These are phyloP conservation scores for Heliconius eleuchia DNA, from an alignment of 1,140 invertebrate species.

Conservation along the genomic window DNA sequence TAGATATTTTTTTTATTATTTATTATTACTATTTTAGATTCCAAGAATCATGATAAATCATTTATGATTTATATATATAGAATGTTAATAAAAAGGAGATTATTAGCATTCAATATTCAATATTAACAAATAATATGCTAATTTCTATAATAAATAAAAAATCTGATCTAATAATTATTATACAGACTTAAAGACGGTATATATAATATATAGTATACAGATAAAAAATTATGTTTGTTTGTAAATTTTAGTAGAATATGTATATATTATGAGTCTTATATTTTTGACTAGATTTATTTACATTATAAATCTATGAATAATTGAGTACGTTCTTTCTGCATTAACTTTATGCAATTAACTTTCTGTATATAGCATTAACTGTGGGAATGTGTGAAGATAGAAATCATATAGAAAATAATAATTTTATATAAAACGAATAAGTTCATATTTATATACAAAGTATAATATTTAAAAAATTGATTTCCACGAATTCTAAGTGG, in stretches of 20 bases:
- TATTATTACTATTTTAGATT: too few species aligned
- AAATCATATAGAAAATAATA: not conserved
- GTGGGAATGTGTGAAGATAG: not conserved
- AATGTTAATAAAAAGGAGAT: too few species aligned
- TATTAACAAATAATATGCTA: not conserved
- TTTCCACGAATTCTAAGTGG: too few species aligned
- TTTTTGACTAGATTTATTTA: slow-evolving; percentile 6
- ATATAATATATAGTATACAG: not conserved
- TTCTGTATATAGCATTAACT: too few species aligned
- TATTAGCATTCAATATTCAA: not conserved
- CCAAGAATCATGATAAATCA: too few species aligned
- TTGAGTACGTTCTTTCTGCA: not conserved
- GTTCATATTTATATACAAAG: too few species aligned
- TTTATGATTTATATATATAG: too few species aligned
- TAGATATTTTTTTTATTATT: too few species aligned
- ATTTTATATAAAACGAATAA: not conserved
- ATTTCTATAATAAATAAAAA: not conserved
- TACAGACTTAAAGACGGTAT: not conserved
- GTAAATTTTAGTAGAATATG: not conserved
- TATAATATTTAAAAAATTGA: too few species aligned
- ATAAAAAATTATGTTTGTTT: not conserved
- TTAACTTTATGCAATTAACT: too few species aligned
- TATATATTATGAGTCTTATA: slow-evolving; percentile 3
- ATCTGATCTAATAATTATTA: not conserved
- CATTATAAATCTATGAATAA: slow-evolving; percentile 1